Evolutionary conservation across 2,113 vertebrate species (phyloP).

Genomic region (Aegotheles bennettii): DNA sequence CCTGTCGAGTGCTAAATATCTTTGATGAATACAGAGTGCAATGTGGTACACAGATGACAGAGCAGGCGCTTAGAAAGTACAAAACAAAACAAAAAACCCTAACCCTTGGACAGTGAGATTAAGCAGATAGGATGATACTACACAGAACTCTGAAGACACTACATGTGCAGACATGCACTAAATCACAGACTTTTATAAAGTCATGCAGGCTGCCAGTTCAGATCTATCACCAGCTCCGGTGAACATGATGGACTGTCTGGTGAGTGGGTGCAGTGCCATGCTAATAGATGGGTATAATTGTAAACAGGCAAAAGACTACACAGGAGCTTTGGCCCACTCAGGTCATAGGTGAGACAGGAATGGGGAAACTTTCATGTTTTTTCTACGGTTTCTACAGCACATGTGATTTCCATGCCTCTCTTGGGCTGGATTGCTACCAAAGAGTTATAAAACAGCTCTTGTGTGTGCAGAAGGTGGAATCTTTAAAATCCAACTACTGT

Average conservation of each 20-base stretch:
- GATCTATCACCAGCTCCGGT: not conserved
- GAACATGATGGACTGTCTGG: not conserved
- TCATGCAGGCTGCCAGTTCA: conserved; percentile 18
- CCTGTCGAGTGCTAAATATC: not conserved
- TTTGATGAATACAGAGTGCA: conserved; percentile 32
- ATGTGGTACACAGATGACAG: conserved; percentile 34
- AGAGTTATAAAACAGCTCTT: not conserved
- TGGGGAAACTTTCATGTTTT: not conserved
- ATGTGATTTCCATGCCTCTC: not conserved
- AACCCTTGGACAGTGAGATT: conserved; percentile 41
- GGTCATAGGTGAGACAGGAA: not conserved
- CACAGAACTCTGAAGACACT: conserved; percentile 13
- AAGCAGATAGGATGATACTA: conserved; percentile 24
- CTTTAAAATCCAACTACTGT: not conserved
- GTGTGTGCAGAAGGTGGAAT: not conserved
- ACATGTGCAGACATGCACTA: not conserved
- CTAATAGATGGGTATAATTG: not conserved
- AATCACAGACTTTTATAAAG: conserved; percentile 51
- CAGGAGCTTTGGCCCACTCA: not conserved
- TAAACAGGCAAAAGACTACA: not conserved
- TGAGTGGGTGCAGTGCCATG: conserved; percentile 8
- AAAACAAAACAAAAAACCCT: conserved; percentile 40
- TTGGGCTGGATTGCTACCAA: not conserved
- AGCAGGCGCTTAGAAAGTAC: not conserved
- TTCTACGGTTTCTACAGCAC: not conserved